A percentile compares a stretch with the other conserved stretches of the same genome.
These are phyloP conservation scores for Sciaenops ocellatus DNA, from an alignment of 2,797 vertebrate species.

Conservation along the genomic window DNA sequence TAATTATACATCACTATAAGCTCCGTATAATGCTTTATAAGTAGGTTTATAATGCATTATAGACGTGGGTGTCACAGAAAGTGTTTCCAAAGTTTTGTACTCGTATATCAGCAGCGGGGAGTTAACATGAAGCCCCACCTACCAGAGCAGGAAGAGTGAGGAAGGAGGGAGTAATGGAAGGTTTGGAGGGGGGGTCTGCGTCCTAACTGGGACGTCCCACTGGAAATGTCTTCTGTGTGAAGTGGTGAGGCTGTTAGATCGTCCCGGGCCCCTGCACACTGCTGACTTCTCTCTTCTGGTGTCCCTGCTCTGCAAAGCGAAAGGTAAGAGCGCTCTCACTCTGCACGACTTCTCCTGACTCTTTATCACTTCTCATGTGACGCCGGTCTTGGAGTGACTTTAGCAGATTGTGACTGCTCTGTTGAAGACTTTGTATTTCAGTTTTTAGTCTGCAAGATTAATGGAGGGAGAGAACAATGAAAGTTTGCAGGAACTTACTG, in stretches of 20 bases:
- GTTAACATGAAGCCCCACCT: conserved; percentile 80
- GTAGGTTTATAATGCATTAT: no score
- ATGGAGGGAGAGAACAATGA: no score
- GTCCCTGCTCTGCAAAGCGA: conserved; percentile 77
- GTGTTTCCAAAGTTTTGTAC: no score
- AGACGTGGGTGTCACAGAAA: no score
- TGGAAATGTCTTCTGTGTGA: conserved; percentile 82
- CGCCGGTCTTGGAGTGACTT: neutral
- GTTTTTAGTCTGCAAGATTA: neutral
- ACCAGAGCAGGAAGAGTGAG: conserved; percentile 30
- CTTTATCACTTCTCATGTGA: neutral
- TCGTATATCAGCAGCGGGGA: conserved; percentile 45
- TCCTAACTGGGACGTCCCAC: conserved; percentile 79
- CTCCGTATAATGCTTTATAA: no score
- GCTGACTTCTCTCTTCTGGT: conserved; percentile 84
- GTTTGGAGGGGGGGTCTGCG: conserved; percentile 17
- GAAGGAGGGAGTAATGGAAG: conserved; percentile 29
- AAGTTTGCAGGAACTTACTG: neutral
- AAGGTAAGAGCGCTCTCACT: conserved; percentile 87
- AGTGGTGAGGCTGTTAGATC: conserved; percentile 87
- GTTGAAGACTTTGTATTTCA: neutral
- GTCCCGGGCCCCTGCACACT: conserved; percentile 80
- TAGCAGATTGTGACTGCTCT: neutral
- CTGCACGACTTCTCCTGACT: neutral
- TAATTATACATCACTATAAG: no score